Conservation (phyloP, 2,797 vertebrate species). For the Sebastes cheni region DNA sequence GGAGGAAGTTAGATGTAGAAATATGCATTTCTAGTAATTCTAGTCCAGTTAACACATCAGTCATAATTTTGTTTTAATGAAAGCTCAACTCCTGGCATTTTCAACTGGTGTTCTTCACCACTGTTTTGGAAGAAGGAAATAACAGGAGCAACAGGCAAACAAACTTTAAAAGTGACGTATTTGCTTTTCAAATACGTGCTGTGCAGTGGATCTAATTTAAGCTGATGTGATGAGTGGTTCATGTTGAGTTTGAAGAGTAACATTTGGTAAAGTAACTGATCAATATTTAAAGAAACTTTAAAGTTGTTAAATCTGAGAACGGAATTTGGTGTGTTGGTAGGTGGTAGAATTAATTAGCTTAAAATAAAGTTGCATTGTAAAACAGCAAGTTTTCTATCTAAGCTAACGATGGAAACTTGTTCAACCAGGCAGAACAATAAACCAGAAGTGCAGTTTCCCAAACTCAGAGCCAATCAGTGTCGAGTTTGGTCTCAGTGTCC, state of each 20-base stretch:
- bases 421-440: neutral
- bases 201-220: neutral
- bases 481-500: slow-evolving; percentile 12
- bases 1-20: neutral
- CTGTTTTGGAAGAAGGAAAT: neutral
- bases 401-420: neutral
- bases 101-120: neutral
- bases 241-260: neutral
- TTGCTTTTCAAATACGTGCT: neutral
- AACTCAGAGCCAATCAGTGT: neutral
- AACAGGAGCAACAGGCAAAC: neutral
- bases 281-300: neutral
- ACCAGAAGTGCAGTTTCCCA: neutral
- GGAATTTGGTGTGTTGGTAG: neutral
- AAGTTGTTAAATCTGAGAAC: neutral
- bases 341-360: neutral
- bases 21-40: neutral
- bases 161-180: neutral
- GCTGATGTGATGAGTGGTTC: neutral
- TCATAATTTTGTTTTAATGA: neutral
- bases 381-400: neutral
- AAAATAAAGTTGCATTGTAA: neutral
- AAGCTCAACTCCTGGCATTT: neutral
- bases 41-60: neutral
- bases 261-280: neutral